A percentile compares a stretch with the other conserved stretches of the same genome.
phyloP scores from a whole-genome alignment of 1,140 invertebrate genomes.

The Colletes gigas region DNA sequence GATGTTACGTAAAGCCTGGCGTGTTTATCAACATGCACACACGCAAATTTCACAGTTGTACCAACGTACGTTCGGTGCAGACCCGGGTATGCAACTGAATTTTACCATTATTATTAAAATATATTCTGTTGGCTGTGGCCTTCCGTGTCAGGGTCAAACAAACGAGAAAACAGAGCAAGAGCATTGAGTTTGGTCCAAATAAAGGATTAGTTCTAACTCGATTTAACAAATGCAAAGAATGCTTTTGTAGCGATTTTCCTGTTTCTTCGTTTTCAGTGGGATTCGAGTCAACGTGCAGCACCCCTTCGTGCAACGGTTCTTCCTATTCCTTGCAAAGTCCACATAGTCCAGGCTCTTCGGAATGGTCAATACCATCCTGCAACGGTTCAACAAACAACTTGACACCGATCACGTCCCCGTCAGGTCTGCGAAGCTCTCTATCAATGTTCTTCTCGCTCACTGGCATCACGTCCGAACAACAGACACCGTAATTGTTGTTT shows the following conservation, averaged over 20 bases:
- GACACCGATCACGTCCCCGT: slow-evolving; percentile 65
- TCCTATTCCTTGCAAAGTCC: slow-evolving; percentile 61
- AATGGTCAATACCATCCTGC: slow-evolving; percentile 75
- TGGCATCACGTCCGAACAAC: slow-evolving; percentile 72
- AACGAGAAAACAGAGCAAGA: too few species aligned
- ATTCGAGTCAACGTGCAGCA: slow-evolving; percentile 65
- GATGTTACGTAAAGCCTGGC: slow-evolving; percentile 88
- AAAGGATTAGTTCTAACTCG: too few species aligned
- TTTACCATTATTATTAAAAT: not conserved
- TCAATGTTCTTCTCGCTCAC: slow-evolving; percentile 77
- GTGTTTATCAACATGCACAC: slow-evolving; percentile 87
- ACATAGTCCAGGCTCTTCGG: slow-evolving; percentile 68
- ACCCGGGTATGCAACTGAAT: slow-evolving; percentile 62
- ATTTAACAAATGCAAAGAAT: not conserved
- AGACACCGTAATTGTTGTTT: slow-evolving; percentile 76
- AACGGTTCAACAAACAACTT: slow-evolving; percentile 62
- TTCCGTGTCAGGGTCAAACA: too few species aligned
- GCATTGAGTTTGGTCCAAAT: too few species aligned
- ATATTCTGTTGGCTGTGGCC: too few species aligned
- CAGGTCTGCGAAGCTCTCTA: slow-evolving; percentile 77
- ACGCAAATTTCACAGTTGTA: slow-evolving; percentile 83
- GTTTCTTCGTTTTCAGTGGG: slow-evolving; percentile 52
- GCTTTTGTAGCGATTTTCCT: not conserved
- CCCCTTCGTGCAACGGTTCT: slow-evolving; percentile 55
- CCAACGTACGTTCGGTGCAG: slow-evolving; percentile 75